Percentiles rank a stretch among this genome's conserved stretches.
Evolutionary conservation across 92 coral and sea anemone genomes (phyloP).

Genomic region (Siderastrea siderea): DNA sequence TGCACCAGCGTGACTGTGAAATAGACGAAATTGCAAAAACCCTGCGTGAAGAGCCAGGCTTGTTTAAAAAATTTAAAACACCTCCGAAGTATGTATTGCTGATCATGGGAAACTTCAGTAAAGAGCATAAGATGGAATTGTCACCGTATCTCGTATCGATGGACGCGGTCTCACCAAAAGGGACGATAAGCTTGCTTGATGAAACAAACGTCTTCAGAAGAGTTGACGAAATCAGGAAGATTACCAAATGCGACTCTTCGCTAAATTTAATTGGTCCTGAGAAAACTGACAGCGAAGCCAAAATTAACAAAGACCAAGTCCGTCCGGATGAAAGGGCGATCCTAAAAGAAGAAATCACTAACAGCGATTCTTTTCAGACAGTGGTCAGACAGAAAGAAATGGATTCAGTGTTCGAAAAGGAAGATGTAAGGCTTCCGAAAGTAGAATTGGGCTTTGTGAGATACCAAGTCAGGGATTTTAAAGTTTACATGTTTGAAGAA

Average conservation of each 20-base stretch:
- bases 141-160: slow-evolving; percentile 16
- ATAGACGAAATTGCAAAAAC: neutral
- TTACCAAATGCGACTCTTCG: neutral
- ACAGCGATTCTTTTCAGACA: neutral
- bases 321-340: neutral
- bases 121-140: neutral
- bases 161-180: neutral
- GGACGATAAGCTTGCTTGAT: slow-evolving; percentile 1
- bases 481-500: slow-evolving; percentile 72
- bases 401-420: neutral
- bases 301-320: neutral
- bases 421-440: neutral
- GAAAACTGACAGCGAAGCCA: neutral
- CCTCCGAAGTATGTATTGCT: neutral
- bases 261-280: neutral
- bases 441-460: neutral
- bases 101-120: neutral
- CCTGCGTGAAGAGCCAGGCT: neutral
- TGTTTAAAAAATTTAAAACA: neutral
- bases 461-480: slow-evolving; percentile 15
- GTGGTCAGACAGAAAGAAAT: neutral
- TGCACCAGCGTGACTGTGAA: neutral
- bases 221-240: neutral
- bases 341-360: neutral
- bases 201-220: slow-evolving; percentile 32